Percentiles rank a stretch among this genome's conserved stretches.
These are phyloP conservation scores for Bolborhynchus lineola DNA, from an alignment of 2,113 vertebrate species.

Conservation along the genomic window DNA sequence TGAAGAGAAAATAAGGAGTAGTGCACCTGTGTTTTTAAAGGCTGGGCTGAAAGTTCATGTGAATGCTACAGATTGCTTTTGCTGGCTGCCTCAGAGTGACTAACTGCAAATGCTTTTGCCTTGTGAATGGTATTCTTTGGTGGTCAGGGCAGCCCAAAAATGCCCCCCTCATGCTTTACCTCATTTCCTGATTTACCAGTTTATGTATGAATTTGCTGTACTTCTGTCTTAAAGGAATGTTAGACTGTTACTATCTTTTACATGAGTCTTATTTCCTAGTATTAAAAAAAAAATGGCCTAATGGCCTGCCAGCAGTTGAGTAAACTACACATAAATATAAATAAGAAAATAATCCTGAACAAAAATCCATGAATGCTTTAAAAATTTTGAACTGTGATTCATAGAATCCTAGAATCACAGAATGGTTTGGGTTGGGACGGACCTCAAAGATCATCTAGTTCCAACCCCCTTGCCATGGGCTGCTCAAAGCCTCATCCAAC, in stretches of 20 bases:
- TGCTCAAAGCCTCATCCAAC: neutral
- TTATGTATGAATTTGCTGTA: neutral
- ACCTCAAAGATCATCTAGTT: neutral
- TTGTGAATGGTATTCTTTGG: neutral
- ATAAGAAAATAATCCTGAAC: neutral
- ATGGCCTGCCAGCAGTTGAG: neutral
- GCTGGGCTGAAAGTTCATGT: neutral
- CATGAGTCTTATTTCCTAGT: neutral
- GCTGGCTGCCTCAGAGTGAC: neutral
- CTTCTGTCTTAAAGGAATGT: neutral
- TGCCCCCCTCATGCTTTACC: neutral
- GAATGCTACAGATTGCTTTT: neutral
- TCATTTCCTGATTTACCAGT: neutral
- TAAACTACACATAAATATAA: neutral
- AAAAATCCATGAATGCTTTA: neutral
- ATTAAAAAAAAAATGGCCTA: neutral
- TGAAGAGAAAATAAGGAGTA: neutral
- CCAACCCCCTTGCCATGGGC: neutral
- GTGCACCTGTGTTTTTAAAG: neutral
- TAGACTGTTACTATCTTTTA: neutral
- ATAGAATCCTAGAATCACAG: neutral
- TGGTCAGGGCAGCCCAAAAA: neutral
- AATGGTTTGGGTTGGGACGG: neutral
- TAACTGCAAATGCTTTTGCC: neutral
- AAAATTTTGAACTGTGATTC: neutral